Conservation (phyloP, 2,113 vertebrate species). For the Pampusana beccarii region DNA sequence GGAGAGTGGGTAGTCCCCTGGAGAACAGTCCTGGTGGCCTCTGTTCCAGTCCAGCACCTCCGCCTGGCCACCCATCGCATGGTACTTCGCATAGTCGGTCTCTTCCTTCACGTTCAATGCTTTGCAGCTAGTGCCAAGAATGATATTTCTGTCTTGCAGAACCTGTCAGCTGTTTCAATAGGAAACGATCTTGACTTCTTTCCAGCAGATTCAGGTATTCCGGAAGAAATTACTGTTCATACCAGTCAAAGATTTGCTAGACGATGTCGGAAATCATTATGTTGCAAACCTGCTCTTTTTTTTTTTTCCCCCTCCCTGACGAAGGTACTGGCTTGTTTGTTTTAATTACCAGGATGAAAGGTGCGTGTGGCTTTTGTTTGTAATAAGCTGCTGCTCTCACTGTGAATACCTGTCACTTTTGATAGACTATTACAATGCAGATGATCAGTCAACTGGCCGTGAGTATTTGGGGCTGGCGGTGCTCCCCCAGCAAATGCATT, state of each 20-base stretch:
- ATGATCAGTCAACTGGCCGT: neutral
- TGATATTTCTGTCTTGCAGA: neutral
- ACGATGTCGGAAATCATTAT: neutral
- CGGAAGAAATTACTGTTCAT: neutral
- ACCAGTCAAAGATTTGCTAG: neutral
- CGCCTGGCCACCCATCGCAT: neutral
- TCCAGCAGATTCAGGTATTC: neutral
- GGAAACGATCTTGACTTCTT: neutral
- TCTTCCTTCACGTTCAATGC: neutral
- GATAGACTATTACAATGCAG: neutral
- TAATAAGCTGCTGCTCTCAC: neutral
- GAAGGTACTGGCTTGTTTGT: neutral
- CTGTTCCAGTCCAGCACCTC: neutral
- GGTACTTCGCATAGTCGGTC: neutral
- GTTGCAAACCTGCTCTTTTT: neutral
- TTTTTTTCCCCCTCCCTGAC: neutral
- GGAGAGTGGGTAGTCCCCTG: neutral
- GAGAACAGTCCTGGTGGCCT: neutral
- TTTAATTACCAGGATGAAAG: slow-evolving; percentile 27
- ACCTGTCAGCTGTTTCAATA: neutral
- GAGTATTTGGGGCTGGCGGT: neutral
- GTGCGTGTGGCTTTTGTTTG: neutral
- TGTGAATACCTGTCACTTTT: slow-evolving; percentile 39
- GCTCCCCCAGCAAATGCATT: neutral
- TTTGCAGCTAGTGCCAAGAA: neutral